Base-by-base conservation (phyloP, 2,113 vertebrate species). In the Blennius ocellaris region DNA sequence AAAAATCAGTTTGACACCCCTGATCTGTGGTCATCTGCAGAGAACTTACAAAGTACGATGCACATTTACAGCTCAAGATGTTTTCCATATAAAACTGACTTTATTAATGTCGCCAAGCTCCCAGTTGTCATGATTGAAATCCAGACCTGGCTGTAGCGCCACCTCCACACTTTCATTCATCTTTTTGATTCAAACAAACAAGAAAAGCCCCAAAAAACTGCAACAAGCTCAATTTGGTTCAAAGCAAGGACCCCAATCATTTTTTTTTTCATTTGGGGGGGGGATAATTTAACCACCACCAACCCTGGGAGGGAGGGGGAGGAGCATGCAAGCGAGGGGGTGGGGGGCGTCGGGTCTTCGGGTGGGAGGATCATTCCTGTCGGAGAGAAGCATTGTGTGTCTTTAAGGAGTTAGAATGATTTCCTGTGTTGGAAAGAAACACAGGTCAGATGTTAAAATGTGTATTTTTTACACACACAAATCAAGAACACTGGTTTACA, bases 371-470 rank as follows among this genome's bases (percentile, higher is more conserved):
- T 88, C 73, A 87, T 86, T 91, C 89, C 92, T 94, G 92, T 92
- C 55, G 68, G 73, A 91, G 85, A 93, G 88, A 93, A 92, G 82
- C 66, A 81, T 30, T 30, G 21, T 83, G 73, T 76, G 74, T 83
- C 81, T 87, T 93, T 92, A 90, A 86, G 86, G 82, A 11, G 50
- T 78, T 53, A 55, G 58, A 83, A 90, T 85, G 82, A 87, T 80
- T 90, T 91, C 81, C 84, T 88, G 87, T 82, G 77, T 16, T 30
- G 41, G 85, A 76, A 73, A 45, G 68, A 6, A 86, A 82, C 69
- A 82, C 63, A 76, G 65, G 40, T 40, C 7, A 70, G 3, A 21
- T 43, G 53, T 82, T 85, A 84, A 6, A 16, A 16, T 2, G 44
- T 49, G 44, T 12, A n/a, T 30, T 30, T 30, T 30, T 2, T 2